Evolutionary conservation across 2,113 vertebrate species (phyloP).

Genomic region (Hiodon alosoides): DNA sequence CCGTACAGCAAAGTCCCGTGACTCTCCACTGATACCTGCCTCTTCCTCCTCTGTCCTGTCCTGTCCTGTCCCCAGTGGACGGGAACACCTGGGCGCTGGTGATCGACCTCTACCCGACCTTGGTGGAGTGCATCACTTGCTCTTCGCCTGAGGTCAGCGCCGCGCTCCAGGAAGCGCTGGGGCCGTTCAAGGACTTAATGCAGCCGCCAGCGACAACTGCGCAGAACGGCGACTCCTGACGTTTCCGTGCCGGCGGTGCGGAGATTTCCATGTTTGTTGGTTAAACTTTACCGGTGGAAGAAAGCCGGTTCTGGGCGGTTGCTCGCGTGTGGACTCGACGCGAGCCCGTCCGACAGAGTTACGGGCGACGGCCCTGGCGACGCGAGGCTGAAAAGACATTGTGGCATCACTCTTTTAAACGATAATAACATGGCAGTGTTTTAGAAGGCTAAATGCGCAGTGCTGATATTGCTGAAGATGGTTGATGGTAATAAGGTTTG

Average conservation of each 20-base stretch:
- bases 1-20: no score
- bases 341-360: constrained; percentile 39
- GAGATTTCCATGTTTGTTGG: background rate
- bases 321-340: constrained; percentile 40
- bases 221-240: constrained; percentile 97
- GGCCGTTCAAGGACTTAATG: constrained; percentile 99
- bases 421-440: no score
- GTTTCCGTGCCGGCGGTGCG: constrained; percentile 4
- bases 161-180: constrained; percentile 91
- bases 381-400: constrained; percentile 24
- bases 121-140: constrained; percentile 96
- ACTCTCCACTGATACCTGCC: background rate
- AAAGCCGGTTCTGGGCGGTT: background rate
- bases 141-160: constrained; percentile 92
- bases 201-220: constrained; percentile 89
- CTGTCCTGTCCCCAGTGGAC: constrained; percentile 72
- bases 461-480: no score
- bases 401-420: constrained; percentile 33
- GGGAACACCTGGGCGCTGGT: constrained; percentile 93
- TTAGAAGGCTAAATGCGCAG: no score
- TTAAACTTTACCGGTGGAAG: constrained; percentile 9
- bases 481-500: no score
- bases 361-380: constrained; percentile 14
- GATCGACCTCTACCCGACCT: constrained; percentile 91
- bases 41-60: constrained; percentile 33